Evolutionary conservation across 1,140 invertebrate species (phyloP).

Genomic region (Orchestia grillus): DNA sequence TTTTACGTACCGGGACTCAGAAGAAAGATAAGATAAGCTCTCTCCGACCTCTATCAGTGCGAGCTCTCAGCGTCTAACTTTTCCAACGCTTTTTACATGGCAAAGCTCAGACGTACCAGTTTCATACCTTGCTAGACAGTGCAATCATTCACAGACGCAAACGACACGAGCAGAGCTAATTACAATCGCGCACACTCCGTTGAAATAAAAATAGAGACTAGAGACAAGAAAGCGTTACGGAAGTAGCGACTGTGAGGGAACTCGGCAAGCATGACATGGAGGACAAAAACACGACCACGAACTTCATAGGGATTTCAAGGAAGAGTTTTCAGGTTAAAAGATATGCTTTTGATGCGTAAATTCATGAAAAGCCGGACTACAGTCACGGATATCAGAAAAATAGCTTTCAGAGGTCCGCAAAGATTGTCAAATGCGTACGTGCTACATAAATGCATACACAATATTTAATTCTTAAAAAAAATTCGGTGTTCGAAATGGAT

Average conservation of each 20-base stretch:
- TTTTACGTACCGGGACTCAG: background rate
- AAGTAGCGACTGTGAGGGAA: background rate
- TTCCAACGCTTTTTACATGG: background rate
- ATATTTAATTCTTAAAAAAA: background rate
- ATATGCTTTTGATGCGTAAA: background rate
- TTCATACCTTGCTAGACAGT: background rate
- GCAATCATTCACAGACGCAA: background rate
- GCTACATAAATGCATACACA: background rate
- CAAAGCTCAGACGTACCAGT: background rate
- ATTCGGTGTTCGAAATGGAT: background rate
- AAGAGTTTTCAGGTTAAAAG: background rate
- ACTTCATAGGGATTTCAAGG: background rate
- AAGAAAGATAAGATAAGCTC: background rate
- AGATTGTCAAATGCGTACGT: background rate
- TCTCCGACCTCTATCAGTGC: background rate
- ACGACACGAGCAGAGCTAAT: background rate
- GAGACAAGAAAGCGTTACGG: conserved; percentile 28
- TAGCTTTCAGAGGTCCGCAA: background rate
- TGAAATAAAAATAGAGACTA: background rate
- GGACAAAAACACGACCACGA: background rate
- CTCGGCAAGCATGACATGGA: conserved; percentile 42
- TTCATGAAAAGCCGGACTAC: background rate
- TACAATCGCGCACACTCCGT: background rate
- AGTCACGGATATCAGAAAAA: background rate
- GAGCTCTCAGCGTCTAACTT: background rate